Evolutionary conservation across 2,797 vertebrate genomes (phyloP), one percentile per base, ranked within the genome.

Genomic region (Pseudochirops cupreus): DNA sequence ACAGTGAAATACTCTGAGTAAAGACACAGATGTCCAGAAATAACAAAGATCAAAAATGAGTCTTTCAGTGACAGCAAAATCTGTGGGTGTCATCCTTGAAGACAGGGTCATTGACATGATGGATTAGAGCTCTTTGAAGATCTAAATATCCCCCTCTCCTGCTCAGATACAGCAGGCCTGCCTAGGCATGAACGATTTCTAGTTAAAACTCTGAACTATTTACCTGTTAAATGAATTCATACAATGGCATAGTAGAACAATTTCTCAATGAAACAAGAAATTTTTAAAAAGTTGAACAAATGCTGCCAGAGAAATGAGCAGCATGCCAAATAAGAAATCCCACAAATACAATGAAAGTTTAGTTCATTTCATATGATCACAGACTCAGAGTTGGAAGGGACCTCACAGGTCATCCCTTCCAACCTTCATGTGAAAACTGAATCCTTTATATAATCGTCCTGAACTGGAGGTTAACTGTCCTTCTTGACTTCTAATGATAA

Each of bases 181-280:
- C 2, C 54, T 55, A 94, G 55, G 82, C 94, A 90, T 89, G 53
- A 95, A 39, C 53, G 12, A 28, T 92, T 67, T 57, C 3, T 7
- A 87, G 39, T 94, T 39, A 28, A 9, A 92, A 89, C 93, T 12
- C 5, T 56, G 31, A 50, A 29, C 93, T 59, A 54, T 89, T 95
- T 67, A 62, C 26, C 92, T 67, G 56, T 93, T 93, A 94, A 91
- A 95, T 94, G 92, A 52, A 93, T 94, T 94, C 92, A 92, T 95
- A 93, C 93, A 52, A 92, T 91, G n/a, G 31, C 10, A 12, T 62
- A 12, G n/a, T 58, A 10, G 31, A 54, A n/a, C 62, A 59, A 57
- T 91, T 92, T 94, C 53, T 94, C 59, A 94, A 93, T 92, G 96
- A 91, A 97, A 91, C 52, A 67, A 82, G 53, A 67, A n/a, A 91